A percentile compares a stretch with the other conserved stretches of the same genome.
phyloP scores from a whole-genome alignment of 2,797 vertebrate genomes.

The Mus caroli region DNA sequence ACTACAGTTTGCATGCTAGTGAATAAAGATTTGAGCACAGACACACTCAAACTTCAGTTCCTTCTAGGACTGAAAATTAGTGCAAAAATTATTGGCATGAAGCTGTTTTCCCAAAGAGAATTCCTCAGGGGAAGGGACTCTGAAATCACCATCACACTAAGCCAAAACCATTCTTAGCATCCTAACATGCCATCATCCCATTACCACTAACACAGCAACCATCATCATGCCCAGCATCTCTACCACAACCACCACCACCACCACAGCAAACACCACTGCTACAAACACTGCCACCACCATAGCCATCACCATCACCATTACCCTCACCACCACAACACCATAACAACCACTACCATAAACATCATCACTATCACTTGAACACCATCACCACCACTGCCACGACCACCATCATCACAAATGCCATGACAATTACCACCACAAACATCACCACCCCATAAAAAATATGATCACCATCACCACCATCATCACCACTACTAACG shows the following conservation, averaged over 20 bases:
- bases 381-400: neutral
- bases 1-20: neutral
- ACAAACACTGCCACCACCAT: neutral
- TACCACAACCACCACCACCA: neutral
- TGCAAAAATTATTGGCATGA: neutral
- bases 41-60: neutral
- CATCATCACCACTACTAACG: neutral
- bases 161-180: neutral
- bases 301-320: too few species aligned
- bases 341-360: neutral
- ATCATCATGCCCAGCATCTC: neutral
- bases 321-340: neutral
- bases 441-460: rapidly evolving
- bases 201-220: neutral
- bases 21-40: slow-evolving; percentile 33
- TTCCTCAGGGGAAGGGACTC: neutral
- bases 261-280: neutral
- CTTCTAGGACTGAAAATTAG: slow-evolving; percentile 16
- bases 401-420: rapidly evolving
- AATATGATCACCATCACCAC: neutral
- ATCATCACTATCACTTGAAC: neutral
- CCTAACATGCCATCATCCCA: too few species aligned
- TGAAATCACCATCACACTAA: neutral
- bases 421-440: neutral
- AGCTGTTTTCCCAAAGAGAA: slow-evolving; percentile 41